Evolutionary conservation across 2,888 invertebrate genomes (phyloP).

Genomic region (Drepanosiphum platanoidis): DNA sequence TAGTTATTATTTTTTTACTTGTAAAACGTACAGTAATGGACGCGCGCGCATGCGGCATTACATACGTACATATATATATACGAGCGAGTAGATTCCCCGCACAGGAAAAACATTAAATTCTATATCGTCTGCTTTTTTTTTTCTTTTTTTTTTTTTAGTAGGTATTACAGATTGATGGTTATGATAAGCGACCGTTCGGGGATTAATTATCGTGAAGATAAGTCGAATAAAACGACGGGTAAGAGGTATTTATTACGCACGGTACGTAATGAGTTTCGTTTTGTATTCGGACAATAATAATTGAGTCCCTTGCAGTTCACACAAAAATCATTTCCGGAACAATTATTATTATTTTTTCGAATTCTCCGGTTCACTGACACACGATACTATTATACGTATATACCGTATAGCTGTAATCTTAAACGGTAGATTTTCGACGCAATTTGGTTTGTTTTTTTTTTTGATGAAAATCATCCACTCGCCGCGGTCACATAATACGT

Average conservation of each 20-base stretch:
- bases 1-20: background rate
- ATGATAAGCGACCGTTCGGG: slow-evolving; percentile 35
- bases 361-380: background rate
- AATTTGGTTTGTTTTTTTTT: too few species aligned
- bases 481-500: too few species aligned
- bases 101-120: slow-evolving; percentile 26
- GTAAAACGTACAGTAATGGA: slow-evolving; percentile 16
- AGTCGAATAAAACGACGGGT: slow-evolving; percentile 25
- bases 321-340: slow-evolving; percentile 25
- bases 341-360: slow-evolving; percentile 1
- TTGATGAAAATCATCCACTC: background rate
- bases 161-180: slow-evolving; percentile 32
- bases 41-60: slow-evolving; percentile 4
- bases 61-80: background rate
- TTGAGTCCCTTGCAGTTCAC: background rate
- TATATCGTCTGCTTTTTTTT: too few species aligned
- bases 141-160: too few species aligned
- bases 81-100: too few species aligned
- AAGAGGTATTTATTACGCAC: slow-evolving; percentile 8
- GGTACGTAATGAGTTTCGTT: slow-evolving; percentile 17
- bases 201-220: slow-evolving; percentile 36
- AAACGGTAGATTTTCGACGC: background rate
- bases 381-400: background rate
- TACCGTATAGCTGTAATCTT: background rate
- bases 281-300: background rate